Evolutionary conservation across 1,140 invertebrate species (phyloP).

Genomic region (Halictus rubicundus): DNA sequence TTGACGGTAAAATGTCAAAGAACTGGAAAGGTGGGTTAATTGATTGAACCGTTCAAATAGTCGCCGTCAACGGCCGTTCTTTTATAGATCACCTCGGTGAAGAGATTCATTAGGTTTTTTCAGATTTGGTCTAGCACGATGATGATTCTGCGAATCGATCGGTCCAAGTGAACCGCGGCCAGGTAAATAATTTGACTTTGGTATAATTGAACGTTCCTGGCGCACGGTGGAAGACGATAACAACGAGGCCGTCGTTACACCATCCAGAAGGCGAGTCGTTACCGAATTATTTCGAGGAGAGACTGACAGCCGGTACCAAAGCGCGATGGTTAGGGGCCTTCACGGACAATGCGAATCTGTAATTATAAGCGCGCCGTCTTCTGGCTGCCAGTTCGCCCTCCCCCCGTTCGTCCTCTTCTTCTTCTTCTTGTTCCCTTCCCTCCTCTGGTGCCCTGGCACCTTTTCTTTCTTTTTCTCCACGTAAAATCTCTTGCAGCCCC

Average conservation of each 20-base stretch:
- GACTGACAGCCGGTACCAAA: slow-evolving; percentile 58
- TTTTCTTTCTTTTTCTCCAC: slow-evolving; percentile 65
- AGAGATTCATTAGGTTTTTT: too few relatives aligned
- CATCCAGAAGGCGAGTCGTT: slow-evolving; percentile 41
- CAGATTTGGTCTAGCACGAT: background rate
- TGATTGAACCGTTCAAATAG: too few relatives aligned
- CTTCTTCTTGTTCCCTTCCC: too few relatives aligned
- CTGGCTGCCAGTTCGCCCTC: slow-evolving; percentile 48
- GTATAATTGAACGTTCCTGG: slow-evolving; percentile 52
- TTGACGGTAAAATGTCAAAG: too few relatives aligned
- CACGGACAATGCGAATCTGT: slow-evolving; percentile 76
- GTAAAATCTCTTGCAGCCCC: slow-evolving; percentile 73
- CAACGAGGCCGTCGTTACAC: slow-evolving; percentile 37
- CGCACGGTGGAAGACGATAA: slow-evolving; percentile 16
- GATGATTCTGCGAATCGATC: slow-evolving; percentile 3
- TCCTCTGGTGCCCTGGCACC: background rate
- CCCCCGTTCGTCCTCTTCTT: background rate
- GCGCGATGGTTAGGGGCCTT: slow-evolving; percentile 51
- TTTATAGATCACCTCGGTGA: too few relatives aligned
- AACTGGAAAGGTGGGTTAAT: too few relatives aligned
- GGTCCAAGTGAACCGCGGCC: too few relatives aligned
- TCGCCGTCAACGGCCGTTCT: too few relatives aligned
- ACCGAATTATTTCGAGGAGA: slow-evolving; percentile 55
- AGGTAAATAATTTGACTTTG: slow-evolving; percentile 27
- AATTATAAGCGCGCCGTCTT: slow-evolving; percentile 74